Evolutionary conservation across 2,113 vertebrate genomes (phyloP).

Genomic region (Pluvianellus socialis): DNA sequence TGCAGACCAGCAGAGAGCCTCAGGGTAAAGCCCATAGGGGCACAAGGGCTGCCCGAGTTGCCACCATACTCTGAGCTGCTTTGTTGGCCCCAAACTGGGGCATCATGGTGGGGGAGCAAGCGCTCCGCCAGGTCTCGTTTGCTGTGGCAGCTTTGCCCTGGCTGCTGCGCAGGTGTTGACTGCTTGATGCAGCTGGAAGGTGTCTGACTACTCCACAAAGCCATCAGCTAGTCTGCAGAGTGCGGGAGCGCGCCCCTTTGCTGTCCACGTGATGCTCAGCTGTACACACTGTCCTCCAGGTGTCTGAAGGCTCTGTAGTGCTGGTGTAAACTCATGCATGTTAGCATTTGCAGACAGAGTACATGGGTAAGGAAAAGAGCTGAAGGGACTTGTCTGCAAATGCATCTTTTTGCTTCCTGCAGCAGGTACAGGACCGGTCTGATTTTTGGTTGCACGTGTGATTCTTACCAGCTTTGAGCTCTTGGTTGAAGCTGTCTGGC

Average conservation of each 20-base stretch:
- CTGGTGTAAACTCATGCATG: background rate
- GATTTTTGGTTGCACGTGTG: background rate
- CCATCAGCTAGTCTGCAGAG: background rate
- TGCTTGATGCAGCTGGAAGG: background rate
- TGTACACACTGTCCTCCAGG: background rate
- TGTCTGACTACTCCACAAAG: background rate
- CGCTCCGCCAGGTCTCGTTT: background rate
- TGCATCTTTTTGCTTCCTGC: background rate
- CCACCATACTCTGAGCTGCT: background rate
- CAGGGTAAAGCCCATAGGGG: background rate
- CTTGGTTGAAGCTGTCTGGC: background rate
- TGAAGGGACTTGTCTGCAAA: background rate
- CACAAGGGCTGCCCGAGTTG: background rate
- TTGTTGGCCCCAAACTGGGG: background rate
- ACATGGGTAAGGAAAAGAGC: background rate
- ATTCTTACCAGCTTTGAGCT: background rate
- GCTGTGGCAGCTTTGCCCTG: background rate
- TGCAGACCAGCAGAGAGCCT: background rate
- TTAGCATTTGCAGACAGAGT: background rate
- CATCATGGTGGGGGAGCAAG: background rate
- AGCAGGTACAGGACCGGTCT: background rate
- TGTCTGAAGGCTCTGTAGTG: background rate
- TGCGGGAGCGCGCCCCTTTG: background rate
- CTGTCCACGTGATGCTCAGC: background rate
- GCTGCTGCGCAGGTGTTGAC: rapidly evolving